Conservation (phyloP, 2,888 invertebrate species). For the Uropetala carovei region DNA sequence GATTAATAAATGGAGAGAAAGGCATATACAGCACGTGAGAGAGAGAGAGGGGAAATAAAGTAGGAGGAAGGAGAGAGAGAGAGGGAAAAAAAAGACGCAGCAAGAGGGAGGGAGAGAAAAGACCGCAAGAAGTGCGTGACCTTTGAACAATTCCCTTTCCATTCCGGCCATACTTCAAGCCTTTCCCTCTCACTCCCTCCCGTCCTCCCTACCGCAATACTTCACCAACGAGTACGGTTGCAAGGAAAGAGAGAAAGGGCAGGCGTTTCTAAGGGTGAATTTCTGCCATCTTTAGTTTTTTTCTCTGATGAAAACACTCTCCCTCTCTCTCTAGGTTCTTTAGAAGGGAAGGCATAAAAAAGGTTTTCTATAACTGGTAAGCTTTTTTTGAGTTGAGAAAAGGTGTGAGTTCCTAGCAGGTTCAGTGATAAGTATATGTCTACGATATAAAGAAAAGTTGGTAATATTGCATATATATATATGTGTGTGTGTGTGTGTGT, state of each 20-base stretch:
- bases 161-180: no score
- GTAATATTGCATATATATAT: no score
- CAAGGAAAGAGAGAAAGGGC: no score
- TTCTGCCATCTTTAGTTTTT: slow-evolving; percentile 1
- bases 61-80: no score
- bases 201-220: not conserved
- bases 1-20: no score
- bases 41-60: no score
- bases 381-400: not conserved
- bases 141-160: not conserved
- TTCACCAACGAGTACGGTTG: no score
- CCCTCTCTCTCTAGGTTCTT: not conserved
- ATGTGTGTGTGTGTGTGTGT: no score
- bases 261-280: not conserved
- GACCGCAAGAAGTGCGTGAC: not conserved
- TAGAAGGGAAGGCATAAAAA: not conserved
- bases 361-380: not conserved
- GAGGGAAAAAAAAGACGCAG: no score
- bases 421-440: not conserved
- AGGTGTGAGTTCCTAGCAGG: not conserved
- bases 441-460: no score
- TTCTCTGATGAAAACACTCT: not conserved
- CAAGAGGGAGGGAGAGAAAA: not conserved
- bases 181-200: not conserved
- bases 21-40: no score